Conservation (phyloP, 2,888 invertebrate genomes). For the Epinotia ramella region DNA sequence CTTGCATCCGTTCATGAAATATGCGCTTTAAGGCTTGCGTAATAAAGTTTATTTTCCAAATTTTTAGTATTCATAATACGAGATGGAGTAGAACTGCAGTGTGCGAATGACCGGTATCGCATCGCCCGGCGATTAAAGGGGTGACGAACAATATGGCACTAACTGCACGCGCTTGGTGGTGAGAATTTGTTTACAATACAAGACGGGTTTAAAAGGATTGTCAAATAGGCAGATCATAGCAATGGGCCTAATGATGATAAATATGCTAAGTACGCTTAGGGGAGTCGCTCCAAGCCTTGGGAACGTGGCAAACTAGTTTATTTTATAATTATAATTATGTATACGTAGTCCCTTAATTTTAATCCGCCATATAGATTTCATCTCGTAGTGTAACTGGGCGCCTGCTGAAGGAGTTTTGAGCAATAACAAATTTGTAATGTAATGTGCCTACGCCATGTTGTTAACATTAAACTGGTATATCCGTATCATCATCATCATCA, state of each 20-base stretch:
- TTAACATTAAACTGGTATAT: no score
- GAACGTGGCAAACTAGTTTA: constrained; percentile 7
- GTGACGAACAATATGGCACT: constrained; percentile 41
- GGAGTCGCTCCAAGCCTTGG: constrained; percentile 1
- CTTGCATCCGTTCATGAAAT: background rate
- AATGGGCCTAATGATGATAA: constrained; percentile 43
- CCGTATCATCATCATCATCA: no score
- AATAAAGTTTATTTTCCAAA: background rate
- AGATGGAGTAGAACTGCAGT: background rate
- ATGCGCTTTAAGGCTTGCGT: background rate
- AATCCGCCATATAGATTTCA: no score
- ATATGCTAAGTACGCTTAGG: constrained; percentile 17
- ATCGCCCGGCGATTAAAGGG: constrained; percentile 28
- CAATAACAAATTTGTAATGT: no score
- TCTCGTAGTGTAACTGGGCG: no score
- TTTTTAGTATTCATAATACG: background rate
- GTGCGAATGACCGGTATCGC: constrained; percentile 62
- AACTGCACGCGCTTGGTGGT: constrained; percentile 38
- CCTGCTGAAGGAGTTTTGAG: no score
- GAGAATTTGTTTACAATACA: constrained; percentile 42
- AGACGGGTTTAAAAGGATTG: constrained; percentile 36
- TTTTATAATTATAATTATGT: background rate
- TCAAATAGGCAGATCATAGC: constrained; percentile 39
- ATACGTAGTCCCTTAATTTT: background rate
- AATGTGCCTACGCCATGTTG: no score